phyloP scores from a whole-genome alignment of 2,797 vertebrate genomes.

The Myotis planiceps region DNA sequence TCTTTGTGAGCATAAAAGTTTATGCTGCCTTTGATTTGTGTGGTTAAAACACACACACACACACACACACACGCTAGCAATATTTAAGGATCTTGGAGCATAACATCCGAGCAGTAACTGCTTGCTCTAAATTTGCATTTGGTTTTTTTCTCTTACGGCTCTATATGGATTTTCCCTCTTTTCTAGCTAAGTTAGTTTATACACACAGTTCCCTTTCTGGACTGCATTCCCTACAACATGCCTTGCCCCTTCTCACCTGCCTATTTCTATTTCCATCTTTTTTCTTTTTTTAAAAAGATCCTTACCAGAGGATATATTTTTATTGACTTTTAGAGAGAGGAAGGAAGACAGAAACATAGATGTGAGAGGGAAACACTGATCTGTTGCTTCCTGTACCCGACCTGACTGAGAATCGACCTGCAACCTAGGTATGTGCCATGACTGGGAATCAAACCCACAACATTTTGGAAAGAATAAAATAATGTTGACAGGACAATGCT shows the following conservation, averaged over 20 bases:
- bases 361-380: neutral
- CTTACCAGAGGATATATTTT: neutral
- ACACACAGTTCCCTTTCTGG: neutral
- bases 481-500: neutral
- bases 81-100: conserved; percentile 38
- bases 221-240: neutral
- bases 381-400: neutral
- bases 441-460: neutral
- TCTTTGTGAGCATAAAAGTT: conserved; percentile 37
- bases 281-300: neutral
- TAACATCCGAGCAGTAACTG: conserved; percentile 20
- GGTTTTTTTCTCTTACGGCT: neutral
- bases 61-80: neutral
- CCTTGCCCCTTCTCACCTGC: neutral
- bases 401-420: neutral
- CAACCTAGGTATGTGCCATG: neutral
- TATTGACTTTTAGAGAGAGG: neutral
- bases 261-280: neutral
- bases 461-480: neutral
- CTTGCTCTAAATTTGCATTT: neutral
- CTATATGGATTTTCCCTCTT: neutral
- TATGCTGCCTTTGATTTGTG: conserved; percentile 67
- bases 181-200: neutral
- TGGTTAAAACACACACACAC: neutral
- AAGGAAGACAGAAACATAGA: neutral